Evolutionary conservation across 64 coral and sea anemone species (phyloP).

Genomic region (Stylophora pistillata): DNA sequence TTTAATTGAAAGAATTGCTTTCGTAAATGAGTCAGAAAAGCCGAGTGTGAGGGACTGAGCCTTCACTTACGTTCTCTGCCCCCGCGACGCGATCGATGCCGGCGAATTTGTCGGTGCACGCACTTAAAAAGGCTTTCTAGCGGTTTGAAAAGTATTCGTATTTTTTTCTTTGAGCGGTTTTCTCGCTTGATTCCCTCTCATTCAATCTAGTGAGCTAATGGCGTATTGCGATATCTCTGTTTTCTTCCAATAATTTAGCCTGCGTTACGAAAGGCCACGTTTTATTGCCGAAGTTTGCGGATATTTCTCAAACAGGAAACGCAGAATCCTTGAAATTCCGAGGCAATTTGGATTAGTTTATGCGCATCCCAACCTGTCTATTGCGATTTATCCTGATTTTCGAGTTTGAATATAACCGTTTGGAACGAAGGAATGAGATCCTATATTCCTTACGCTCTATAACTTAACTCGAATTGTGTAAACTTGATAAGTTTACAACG

Average conservation of each 20-base stretch:
- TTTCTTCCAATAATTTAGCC: neutral
- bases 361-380: neutral
- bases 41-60: neutral
- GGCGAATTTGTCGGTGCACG: constrained; percentile 46
- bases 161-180: neutral
- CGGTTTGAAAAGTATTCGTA: neutral
- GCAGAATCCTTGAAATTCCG: constrained; percentile 46
- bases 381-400: neutral
- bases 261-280: neutral
- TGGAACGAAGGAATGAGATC: neutral
- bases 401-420: neutral
- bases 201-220: neutral
- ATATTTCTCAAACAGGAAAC: constrained; percentile 53
- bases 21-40: neutral
- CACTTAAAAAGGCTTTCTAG: neutral
- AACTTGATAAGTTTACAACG: neutral
- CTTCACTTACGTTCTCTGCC: neutral
- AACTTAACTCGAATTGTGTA: neutral
- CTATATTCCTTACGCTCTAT: neutral
- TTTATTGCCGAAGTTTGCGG: neutral
- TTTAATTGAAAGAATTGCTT: neutral
- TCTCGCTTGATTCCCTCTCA: neutral
- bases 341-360: constrained; percentile 37
- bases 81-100: constrained; percentile 16
- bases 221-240: neutral